Evolutionary conservation across 2,113 vertebrate genomes (phyloP), one percentile per base, ranked within the genome.

Genomic region (Archocentrus centrarchus): DNA sequence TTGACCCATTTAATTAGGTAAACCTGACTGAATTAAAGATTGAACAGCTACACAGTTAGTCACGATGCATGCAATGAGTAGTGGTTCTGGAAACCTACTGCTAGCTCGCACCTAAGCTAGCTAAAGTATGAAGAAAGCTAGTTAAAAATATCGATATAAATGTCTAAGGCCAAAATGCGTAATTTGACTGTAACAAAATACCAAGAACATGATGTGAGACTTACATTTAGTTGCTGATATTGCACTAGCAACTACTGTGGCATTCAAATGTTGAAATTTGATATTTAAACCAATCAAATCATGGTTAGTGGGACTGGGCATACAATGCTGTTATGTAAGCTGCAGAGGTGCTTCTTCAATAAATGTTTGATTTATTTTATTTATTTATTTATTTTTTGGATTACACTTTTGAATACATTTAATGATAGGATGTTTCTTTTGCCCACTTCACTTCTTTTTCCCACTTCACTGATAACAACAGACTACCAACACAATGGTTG

Each of bases 361-460:
- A 73, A 55, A 73, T 18, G 11, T 73, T 55, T 55, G 55, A 55
- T 30, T 55, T 27, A 32, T 27, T 27, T 27, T 27, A 27, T 27
- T 27, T 27, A 27, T 27, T 32, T 7, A 7, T 53, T 73, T 11
- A 53, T 32, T 32, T 50, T 39, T 39, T 39, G 7, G 37, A 53
- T 73, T 73, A 20, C 24, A 20, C 66, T 70, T 53, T 53, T 53
- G 47, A 73, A n/a, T 73, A 55, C 7, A 73, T 73, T 53, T 30
- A 35, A 32, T 32, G 24, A 70, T 53, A 32, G 44, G 66, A 70
- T 32, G 11, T 55, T 73, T 35, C 47, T 55, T 53, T 55, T 32
- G 24, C 17, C 14, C 47, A 50, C 14, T 50, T 44, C 3, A n/a
- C 44, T 32, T 13, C 64, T 73, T 53, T 0, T 0, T 0, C 44